These are phyloP conservation scores for Drosophila borborema DNA, from an alignment of 2,888 invertebrate species.

Conservation along the genomic window DNA sequence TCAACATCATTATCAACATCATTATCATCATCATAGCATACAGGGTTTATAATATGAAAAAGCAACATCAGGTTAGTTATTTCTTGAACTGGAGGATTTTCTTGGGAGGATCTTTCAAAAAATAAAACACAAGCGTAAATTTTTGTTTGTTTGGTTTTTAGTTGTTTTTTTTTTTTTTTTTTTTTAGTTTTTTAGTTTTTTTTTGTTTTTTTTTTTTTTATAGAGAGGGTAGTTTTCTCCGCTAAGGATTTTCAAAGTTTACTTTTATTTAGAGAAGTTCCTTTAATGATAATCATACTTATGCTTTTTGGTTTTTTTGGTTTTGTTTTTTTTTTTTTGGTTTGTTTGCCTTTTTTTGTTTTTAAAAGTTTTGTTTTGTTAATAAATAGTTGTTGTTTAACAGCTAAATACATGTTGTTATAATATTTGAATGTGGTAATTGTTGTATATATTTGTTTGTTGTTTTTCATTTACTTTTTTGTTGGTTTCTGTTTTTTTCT, in stretches of 20 bases:
- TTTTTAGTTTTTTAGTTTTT: no score
- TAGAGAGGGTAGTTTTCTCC: conserved; percentile 79
- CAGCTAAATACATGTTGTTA: conserved; percentile 76
- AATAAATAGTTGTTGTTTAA: conserved; percentile 71
- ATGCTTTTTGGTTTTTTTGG: conserved; percentile 54
- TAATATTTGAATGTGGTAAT: conserved; percentile 56
- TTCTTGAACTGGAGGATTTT: conserved; percentile 16
- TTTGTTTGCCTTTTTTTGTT: conserved; percentile 54
- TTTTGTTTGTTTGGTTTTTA: conserved; percentile 53
- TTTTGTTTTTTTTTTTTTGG: conserved; percentile 40
- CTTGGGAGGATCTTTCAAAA: conserved; percentile 34
- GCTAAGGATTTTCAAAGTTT: conserved; percentile 80
- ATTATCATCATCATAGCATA: conserved; percentile 51
- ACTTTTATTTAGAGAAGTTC: conserved; percentile 81
- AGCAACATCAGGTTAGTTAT: conserved; percentile 34
- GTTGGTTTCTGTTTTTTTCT: no score
- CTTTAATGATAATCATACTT: conserved; percentile 81
- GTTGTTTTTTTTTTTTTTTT: conserved; percentile 57
- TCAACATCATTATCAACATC: conserved; percentile 48
- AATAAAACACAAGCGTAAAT: conserved; percentile 75
- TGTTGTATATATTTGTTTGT: conserved; percentile 14
- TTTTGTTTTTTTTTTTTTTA: conserved; percentile 69
- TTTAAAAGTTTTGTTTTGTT: conserved; percentile 48
- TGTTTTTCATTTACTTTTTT: no score
- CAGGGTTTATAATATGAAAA: conserved; percentile 33